Conservation (phyloP, 1,140 invertebrate genomes). For the Pararge aegeria region DNA sequence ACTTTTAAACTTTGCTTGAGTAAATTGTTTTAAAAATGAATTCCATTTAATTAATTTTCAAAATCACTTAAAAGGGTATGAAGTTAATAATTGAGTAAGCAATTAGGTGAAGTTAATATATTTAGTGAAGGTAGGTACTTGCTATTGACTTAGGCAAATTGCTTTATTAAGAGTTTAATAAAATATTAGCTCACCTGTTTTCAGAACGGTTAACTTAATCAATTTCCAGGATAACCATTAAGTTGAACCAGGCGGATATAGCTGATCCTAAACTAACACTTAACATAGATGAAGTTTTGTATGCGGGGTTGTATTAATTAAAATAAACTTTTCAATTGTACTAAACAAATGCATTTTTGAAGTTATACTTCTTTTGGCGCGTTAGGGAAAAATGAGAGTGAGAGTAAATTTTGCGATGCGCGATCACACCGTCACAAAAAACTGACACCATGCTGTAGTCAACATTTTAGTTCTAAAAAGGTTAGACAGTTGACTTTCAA, state of each 20-base stretch:
- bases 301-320: background rate
- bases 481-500: too few species aligned
- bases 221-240: constrained; percentile 19
- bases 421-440: too few species aligned
- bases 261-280: constrained; percentile 22
- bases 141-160: constrained; percentile 20
- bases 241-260: constrained; percentile 16
- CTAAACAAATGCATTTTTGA: too few species aligned
- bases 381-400: too few species aligned
- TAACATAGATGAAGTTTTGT: constrained; percentile 16
- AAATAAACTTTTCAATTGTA: background rate
- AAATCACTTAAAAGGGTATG: background rate
- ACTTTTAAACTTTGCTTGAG: too few species aligned
- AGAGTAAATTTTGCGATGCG: too few species aligned
- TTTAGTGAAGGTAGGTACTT: background rate
- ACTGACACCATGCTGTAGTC: too few species aligned
- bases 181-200: constrained; percentile 27
- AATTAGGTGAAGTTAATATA: background rate
- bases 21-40: too few species aligned
- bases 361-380: too few species aligned
- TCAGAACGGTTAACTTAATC: constrained; percentile 26
- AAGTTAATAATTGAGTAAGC: background rate
- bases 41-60: too few species aligned
- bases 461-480: too few species aligned
- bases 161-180: constrained; percentile 20